Conservation (phyloP, 1,140 invertebrate species). For the Coptotermes formosanus region DNA sequence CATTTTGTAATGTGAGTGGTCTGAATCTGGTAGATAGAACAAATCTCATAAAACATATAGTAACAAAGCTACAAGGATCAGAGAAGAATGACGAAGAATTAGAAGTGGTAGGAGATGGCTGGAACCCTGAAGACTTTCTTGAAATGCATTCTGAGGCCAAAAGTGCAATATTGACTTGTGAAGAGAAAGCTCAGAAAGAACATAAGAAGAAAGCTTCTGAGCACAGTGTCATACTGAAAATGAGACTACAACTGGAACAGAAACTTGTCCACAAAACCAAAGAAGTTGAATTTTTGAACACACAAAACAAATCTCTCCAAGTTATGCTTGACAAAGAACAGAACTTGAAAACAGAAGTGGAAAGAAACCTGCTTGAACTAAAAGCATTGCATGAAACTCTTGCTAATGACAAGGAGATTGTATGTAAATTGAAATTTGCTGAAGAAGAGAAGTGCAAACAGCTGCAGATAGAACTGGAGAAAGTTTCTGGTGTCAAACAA, state of each 20-base stretch:
- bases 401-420: background rate
- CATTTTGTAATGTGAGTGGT: background rate
- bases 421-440: background rate
- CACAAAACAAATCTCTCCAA: background rate
- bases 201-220: background rate
- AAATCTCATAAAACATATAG: background rate
- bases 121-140: background rate
- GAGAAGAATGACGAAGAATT: background rate
- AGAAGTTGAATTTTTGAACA: background rate
- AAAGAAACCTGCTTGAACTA: background rate
- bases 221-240: background rate
- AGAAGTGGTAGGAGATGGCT: background rate
- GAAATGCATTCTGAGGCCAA: background rate
- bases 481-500: background rate
- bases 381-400: background rate
- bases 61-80: background rate
- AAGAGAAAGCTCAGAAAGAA: background rate
- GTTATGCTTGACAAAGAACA: background rate
- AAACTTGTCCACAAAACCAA: background rate
- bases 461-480: background rate
- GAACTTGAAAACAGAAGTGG: background rate
- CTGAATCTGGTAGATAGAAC: background rate
- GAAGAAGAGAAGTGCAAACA: background rate
- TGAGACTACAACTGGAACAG: background rate
- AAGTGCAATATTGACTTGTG: background rate